Base-by-base conservation (phyloP, 2,113 vertebrate species). In the Malurus cyaneus region DNA sequence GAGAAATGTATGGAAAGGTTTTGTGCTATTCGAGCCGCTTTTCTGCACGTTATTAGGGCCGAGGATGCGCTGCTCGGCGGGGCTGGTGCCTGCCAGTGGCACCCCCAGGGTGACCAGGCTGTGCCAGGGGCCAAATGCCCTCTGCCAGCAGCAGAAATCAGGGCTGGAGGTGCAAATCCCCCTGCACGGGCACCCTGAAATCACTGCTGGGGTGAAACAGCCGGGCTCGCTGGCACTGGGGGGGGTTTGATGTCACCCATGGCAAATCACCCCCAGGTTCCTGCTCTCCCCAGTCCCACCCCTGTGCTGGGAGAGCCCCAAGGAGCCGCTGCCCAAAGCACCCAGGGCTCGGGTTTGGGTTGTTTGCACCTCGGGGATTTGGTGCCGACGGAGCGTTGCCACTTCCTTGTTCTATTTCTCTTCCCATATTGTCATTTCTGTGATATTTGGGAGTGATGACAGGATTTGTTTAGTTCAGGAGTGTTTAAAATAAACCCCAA, bases 201-300 rank as follows among this genome's bases (percentile, higher is more conserved):
- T 1, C 3, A 11, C 2, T 28, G 16, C 19, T 14, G 34, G 56
- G 14, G 6, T 19, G 34, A 2, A 4, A 20, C 0, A 18, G 53
- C 1, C 0, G 6, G 31, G 47, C n/a, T 54, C 4, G 0, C 1
- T 2, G 3, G 57, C n/a, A 1, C 34, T 12, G 60, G 20, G 1
- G 31, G 31, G 1, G 31, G 8, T 21, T 46, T 18, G 61, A 2
- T 26, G 20, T 3, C 8, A 9, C 34, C 19, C 39, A 4, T 14
- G 50, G 53, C 52, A 49, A 36, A 53, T 54, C 28, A 39, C 21
- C 11, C 25, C 46, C 76, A 14, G 54, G 52, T 1, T 17, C 9
- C 3, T 2, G 32, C n/a, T 26, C 9, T 32, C 36, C 57, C 71
- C 67, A 4, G 0, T 17, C 14, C 31, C 47, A 1, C 0, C 1